phyloP scores from a whole-genome alignment of 2,113 vertebrate genomes.

The Brachyhypopomus gauderio region DNA sequence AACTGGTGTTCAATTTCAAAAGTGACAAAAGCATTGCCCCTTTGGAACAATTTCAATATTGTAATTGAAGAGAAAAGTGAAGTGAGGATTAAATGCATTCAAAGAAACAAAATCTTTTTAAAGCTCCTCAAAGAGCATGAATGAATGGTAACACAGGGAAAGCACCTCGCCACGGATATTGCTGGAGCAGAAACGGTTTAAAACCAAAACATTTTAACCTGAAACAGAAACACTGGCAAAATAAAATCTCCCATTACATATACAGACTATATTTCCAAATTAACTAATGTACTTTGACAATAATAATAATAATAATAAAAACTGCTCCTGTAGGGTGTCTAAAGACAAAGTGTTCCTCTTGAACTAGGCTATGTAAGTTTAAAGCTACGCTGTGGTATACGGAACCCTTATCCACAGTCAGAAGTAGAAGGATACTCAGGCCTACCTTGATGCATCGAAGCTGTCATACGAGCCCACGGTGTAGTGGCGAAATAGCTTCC shows the following conservation, averaged over 20 bases:
- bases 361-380: not conserved
- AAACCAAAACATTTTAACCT: not conserved
- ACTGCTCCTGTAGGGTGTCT: not conserved
- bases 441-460: constrained; percentile 87
- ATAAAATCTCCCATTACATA: not conserved
- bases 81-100: not conserved
- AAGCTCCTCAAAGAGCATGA: no score
- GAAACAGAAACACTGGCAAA: not conserved
- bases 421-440: constrained; percentile 15
- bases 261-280: not conserved
- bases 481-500: constrained; percentile 89
- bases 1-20: constrained; percentile 13
- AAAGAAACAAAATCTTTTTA: not conserved
- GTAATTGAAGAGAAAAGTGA: not conserved
- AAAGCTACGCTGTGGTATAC: not conserved
- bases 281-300: constrained; percentile 2
- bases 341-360: not conserved
- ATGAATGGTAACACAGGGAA: not conserved
- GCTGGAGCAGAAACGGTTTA: not conserved
- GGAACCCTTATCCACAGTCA: not conserved
- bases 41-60: constrained; percentile 7
- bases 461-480: constrained; percentile 91
- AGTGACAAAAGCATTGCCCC: constrained; percentile 6
- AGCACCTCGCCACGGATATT: not conserved
- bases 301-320: not conserved